Evolutionary conservation across 2,888 invertebrate genomes (phyloP).

Genomic region (Drosophila neutralis): DNA sequence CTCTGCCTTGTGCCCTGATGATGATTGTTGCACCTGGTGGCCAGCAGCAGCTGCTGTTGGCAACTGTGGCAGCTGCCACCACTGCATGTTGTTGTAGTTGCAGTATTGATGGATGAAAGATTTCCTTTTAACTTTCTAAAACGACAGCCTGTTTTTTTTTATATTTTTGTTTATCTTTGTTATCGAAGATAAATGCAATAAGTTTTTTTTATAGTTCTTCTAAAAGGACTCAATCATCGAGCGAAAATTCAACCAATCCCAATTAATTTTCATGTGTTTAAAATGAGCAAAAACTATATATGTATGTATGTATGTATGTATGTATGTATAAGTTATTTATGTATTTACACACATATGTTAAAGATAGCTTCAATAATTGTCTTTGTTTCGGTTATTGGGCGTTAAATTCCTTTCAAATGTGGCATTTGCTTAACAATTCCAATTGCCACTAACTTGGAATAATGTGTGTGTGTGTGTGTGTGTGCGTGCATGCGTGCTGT

Average conservation of each 20-base stretch:
- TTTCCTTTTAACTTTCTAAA: conserved; percentile 65
- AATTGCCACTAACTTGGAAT: background rate
- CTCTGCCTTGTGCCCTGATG: conserved; percentile 24
- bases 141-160: conserved; percentile 21
- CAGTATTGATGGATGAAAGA: conserved; percentile 59
- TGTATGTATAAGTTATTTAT: background rate
- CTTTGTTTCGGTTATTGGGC: background rate
- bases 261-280: background rate
- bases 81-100: conserved; percentile 9
- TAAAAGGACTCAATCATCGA: background rate
- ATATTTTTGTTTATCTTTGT: background rate
- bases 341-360: too few species aligned
- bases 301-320: background rate
- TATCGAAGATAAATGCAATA: background rate
- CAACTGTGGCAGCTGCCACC: conserved; percentile 51
- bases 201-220: background rate
- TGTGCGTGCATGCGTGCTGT: background rate
- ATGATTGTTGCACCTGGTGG: conserved; percentile 76
- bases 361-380: background rate
- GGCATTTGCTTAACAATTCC: background rate
- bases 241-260: background rate
- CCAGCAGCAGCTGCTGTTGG: conserved; percentile 49
- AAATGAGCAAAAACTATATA: background rate
- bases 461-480: background rate
- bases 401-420: background rate